Evolutionary conservation across 2,113 vertebrate genomes (phyloP).

Genomic region (Columba livia): DNA sequence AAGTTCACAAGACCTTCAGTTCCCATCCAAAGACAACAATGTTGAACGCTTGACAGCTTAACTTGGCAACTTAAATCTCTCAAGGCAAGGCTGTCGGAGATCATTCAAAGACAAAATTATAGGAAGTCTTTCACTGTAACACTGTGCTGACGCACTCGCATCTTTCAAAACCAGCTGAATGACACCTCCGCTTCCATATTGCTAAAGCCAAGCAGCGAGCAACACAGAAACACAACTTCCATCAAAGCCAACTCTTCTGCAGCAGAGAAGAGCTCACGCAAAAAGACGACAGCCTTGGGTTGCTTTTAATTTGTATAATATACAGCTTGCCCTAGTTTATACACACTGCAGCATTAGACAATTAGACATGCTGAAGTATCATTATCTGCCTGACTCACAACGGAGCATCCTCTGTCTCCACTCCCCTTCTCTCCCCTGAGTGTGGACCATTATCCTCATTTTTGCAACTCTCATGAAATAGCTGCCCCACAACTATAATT

Average conservation of each 20-base stretch:
- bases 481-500: not conserved
- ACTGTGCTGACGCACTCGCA: not conserved
- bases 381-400: not conserved
- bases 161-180: not conserved
- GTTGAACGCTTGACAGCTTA: not conserved
- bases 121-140: not conserved
- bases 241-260: not conserved
- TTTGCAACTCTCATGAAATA: slow-evolving; percentile 27
- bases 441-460: not conserved
- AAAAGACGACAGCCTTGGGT: not conserved
- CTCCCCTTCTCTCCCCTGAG: not conserved
- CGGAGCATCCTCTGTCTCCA: not conserved
- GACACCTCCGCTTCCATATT: not conserved
- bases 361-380: slow-evolving; percentile 67
- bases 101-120: not conserved
- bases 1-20: not conserved
- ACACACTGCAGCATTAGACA: slow-evolving; percentile 28
- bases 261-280: not conserved
- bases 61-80: not conserved
- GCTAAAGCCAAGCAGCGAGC: not conserved
- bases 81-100: not conserved
- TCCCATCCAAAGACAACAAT: not conserved
- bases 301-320: slow-evolving; percentile 40
- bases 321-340: slow-evolving; percentile 58
- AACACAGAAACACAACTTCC: not conserved